Conservation (phyloP, 1,140 invertebrate species). For the Antheraea mylitta region DNA sequence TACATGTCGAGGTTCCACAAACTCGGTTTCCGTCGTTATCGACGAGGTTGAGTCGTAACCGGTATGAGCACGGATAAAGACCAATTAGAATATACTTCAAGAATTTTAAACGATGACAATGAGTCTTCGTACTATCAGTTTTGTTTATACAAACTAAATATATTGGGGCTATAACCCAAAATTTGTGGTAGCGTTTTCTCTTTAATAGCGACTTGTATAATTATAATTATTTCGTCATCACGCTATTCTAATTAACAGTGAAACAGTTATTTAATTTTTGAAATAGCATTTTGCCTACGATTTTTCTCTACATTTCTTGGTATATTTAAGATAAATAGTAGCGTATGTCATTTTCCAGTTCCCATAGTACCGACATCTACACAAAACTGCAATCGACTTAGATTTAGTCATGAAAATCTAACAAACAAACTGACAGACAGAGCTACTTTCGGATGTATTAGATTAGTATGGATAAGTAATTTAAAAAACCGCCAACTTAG, state of each 20-base stretch:
- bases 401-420: too few relatives aligned
- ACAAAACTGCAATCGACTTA: too few relatives aligned
- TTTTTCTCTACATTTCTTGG: too few relatives aligned
- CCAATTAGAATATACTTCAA: conserved; percentile 60
- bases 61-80: conserved; percentile 44
- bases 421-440: too few relatives aligned
- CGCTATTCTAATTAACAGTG: neutral
- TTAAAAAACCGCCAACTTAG: too few relatives aligned
- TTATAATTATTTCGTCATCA: neutral
- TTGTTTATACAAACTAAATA: neutral
- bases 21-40: conserved; percentile 32
- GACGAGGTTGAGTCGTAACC: conserved; percentile 39
- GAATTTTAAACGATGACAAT: conserved; percentile 47
- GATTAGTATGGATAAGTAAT: too few relatives aligned
- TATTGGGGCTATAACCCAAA: conserved; percentile 1
- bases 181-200: neutral
- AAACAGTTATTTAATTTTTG: too few relatives aligned
- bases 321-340: too few relatives aligned
- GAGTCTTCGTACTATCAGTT: conserved; percentile 16
- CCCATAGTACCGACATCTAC: too few relatives aligned
- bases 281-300: too few relatives aligned
- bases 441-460: too few relatives aligned
- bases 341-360: too few relatives aligned
- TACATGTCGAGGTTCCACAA: conserved; percentile 24
- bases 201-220: neutral